Percentiles rank a stretch among this genome's conserved stretches.
phyloP scores from a whole-genome alignment of 2,888 invertebrate species.

The Drosophila atroscutellata region DNA sequence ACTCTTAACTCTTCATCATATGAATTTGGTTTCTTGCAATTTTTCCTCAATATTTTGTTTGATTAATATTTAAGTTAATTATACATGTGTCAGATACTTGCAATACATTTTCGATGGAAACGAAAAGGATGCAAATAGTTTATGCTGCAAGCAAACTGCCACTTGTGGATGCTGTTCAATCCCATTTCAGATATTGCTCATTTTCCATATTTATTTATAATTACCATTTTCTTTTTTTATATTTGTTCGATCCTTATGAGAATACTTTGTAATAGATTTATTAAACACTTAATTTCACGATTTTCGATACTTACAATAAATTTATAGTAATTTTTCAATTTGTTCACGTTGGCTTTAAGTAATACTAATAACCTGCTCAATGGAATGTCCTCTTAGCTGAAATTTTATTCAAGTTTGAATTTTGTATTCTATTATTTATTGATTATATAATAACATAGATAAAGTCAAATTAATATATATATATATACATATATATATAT shows the following conservation, averaged over 20 bases:
- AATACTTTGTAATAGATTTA: slow-evolving; percentile 17
- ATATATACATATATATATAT: background rate
- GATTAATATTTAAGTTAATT: slow-evolving; percentile 26
- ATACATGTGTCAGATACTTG: slow-evolving; percentile 33
- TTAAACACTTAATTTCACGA: slow-evolving; percentile 39
- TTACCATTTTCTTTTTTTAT: background rate
- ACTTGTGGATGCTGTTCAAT: slow-evolving; percentile 11
- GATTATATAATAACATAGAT: slow-evolving; percentile 38
- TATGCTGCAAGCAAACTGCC: slow-evolving; percentile 14
- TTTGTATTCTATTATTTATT: slow-evolving; percentile 42
- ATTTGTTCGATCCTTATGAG: slow-evolving; percentile 1
- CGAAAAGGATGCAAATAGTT: slow-evolving; percentile 8
- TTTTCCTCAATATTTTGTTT: slow-evolving; percentile 35
- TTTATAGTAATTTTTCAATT: slow-evolving; percentile 38
- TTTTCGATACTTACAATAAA: slow-evolving; percentile 33
- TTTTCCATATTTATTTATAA: background rate
- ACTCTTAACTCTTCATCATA: slow-evolving; percentile 51
- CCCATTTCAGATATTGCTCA: slow-evolving; percentile 20
- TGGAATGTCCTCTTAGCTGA: slow-evolving; percentile 74
- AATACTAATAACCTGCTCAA: slow-evolving; percentile 69
- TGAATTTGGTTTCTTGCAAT: slow-evolving; percentile 46
- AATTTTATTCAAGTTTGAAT: slow-evolving; percentile 55
- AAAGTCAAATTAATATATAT: slow-evolving; percentile 24
- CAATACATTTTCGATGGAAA: slow-evolving; percentile 11
- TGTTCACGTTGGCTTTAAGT: slow-evolving; percentile 66